Evolutionary conservation across 2,888 invertebrate genomes (phyloP).

Genomic region (Chironomus tentans): DNA sequence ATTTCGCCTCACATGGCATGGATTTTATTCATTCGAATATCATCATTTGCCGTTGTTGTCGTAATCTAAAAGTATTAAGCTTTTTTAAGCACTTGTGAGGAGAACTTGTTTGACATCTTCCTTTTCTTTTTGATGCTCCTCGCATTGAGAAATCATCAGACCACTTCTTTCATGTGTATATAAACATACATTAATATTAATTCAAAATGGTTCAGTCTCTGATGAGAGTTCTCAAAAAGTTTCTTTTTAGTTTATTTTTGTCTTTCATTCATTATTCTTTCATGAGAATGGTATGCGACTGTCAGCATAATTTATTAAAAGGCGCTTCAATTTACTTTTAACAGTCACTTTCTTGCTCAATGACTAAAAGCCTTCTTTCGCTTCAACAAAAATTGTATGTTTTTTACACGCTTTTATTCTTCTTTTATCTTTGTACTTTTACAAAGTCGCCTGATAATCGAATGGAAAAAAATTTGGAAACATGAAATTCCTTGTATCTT

Average conservation of each 20-base stretch:
- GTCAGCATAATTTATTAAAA: background rate
- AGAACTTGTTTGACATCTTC: background rate
- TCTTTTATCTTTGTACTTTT: background rate
- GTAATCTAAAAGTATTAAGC: background rate
- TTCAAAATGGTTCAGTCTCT: background rate
- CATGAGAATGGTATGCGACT: background rate
- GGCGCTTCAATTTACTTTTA: background rate
- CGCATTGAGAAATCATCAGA: background rate
- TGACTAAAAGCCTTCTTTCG: background rate
- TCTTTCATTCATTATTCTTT: background rate
- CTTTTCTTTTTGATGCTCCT: background rate
- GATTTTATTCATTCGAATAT: background rate
- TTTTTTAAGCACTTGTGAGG: background rate
- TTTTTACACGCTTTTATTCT: background rate
- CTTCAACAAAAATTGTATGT: background rate
- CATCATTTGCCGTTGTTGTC: background rate
- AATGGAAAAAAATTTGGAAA: background rate
- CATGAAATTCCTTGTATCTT: constrained; percentile 15
- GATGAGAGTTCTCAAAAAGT: background rate
- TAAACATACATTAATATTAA: background rate
- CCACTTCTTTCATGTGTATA: background rate
- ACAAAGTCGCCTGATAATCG: constrained; percentile 10
- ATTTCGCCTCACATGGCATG: too few species aligned
- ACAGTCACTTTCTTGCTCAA: background rate
- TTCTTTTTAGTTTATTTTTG: too few species aligned